Percentiles rank a stretch among this genome's conserved stretches.
phyloP scores from a whole-genome alignment of 2,113 vertebrate species.

The Sitta europaea region DNA sequence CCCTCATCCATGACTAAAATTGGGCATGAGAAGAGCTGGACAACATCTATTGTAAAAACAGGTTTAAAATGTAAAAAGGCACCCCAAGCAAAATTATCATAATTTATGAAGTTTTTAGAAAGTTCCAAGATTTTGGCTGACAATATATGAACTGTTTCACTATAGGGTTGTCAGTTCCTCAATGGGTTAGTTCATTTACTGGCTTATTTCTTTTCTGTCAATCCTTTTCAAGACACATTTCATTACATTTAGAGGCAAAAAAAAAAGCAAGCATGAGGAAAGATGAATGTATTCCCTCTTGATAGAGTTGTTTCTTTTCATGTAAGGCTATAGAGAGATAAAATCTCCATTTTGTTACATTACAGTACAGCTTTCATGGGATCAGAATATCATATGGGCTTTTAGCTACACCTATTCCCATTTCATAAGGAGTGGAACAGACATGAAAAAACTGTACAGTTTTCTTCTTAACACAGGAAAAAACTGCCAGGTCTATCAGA shows the following conservation, averaged over 20 bases:
- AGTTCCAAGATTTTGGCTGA: not conserved
- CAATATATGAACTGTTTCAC: not conserved
- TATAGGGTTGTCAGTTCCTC: not conserved
- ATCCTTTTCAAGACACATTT: not conserved
- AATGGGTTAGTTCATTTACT: not conserved
- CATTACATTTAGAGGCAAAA: not conserved
- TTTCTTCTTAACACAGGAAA: not conserved
- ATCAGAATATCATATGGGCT: not conserved
- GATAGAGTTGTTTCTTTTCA: not conserved
- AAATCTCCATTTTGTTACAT: not conserved
- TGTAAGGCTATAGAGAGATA: not conserved
- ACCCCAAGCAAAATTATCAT: not conserved
- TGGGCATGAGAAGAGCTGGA: not conserved
- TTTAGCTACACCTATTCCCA: not conserved
- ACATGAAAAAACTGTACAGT: not conserved
- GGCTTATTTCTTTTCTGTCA: not conserved
- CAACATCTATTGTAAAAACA: not conserved
- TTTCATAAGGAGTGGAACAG: not conserved
- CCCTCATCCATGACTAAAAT: not conserved
- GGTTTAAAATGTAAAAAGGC: not conserved
- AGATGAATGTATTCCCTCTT: not conserved
- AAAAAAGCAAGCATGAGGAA: not conserved
- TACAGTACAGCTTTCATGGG: not conserved
- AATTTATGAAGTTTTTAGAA: not conserved
- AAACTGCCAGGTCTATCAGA: not conserved